Conservation (phyloP, 2,113 vertebrate genomes). For the Prinia subflava region DNA sequence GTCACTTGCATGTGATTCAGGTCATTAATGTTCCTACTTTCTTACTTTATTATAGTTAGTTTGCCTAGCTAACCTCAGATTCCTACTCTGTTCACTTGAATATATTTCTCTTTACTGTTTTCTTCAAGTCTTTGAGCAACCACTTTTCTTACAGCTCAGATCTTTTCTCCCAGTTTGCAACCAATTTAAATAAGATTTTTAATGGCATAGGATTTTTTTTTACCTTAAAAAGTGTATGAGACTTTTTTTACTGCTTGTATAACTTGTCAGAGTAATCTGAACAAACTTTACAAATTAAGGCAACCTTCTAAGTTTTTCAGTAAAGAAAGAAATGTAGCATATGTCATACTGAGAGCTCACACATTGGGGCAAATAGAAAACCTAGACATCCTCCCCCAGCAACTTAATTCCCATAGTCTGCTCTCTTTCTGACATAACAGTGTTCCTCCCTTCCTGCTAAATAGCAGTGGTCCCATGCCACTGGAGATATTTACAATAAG, state of each 20-base stretch:
- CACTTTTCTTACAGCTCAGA: not conserved
- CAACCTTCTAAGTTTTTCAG: not conserved
- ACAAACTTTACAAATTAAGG: not conserved
- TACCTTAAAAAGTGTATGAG: not conserved
- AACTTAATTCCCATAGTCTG: not conserved
- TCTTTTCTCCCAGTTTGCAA: not conserved
- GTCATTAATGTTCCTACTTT: not conserved
- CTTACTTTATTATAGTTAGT: not conserved
- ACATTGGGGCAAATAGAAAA: not conserved
- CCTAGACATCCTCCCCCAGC: not conserved
- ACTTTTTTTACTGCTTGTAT: not conserved
- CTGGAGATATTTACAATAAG: not conserved
- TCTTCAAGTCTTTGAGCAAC: not conserved
- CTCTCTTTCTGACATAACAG: not conserved
- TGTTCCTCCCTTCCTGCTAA: not conserved
- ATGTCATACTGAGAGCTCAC: not conserved
- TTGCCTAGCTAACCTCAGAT: not conserved
- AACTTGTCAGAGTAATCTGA: not conserved
- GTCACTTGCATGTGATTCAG: not conserved
- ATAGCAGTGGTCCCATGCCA: not conserved
- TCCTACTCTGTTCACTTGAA: not conserved
- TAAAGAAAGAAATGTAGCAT: not conserved
- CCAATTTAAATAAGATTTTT: not conserved
- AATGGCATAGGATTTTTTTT: not conserved
- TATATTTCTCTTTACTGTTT: not conserved